Base-by-base conservation (phyloP, 35 echinoderm and acorn worm species). In the Patiria miniata region DNA sequence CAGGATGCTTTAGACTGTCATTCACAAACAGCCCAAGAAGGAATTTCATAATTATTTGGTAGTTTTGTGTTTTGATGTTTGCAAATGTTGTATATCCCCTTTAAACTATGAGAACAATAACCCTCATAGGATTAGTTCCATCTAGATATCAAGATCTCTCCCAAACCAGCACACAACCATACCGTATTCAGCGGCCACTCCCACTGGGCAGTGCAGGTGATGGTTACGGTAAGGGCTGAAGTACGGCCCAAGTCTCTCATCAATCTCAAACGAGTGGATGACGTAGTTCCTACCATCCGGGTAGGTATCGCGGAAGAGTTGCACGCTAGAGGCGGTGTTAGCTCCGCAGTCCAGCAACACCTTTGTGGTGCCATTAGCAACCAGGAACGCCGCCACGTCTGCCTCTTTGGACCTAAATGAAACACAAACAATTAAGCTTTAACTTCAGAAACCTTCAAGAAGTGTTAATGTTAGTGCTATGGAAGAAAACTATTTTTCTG, bases 321-420 rank as follows among this genome's bases (percentile, higher is more conserved):
- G 47, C 18, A 89, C 87, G 18, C 65, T 78, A 0, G 85, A 87
- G 1, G 85, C 85, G 19, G 78, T 69, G 21, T 87, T 87, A 10
- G 76, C 87, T n/a, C 87, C 87, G 81, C 87, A 89, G 56, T 89
- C 87, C 4, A 89, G 28, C 37, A 89, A 81, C 12, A 89, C 52
- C 33, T 89, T 89, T 1, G 54, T 37, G 30, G 78, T 73, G 34
- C 65, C 65, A 10, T 73, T 73, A 12, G 23, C 14, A 23, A 73
- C 34, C 1, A 73, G 65, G 29, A 28, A 73, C 3, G 26, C 65
- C 7, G 65, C 65, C 34, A 73, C 65, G 34, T 73, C 65, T 12
- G 65, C 34, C 26, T 73, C 65, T 9, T 73, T 73, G 65, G 65
- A 36, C 29, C 65, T 73, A 34, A 73, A 32, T 34, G 42, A 6